Percentiles rank a stretch among this genome's conserved stretches.
Evolutionary conservation across 2,113 vertebrate genomes (phyloP).

Genomic region (Gnathonemus longibarbis): DNA sequence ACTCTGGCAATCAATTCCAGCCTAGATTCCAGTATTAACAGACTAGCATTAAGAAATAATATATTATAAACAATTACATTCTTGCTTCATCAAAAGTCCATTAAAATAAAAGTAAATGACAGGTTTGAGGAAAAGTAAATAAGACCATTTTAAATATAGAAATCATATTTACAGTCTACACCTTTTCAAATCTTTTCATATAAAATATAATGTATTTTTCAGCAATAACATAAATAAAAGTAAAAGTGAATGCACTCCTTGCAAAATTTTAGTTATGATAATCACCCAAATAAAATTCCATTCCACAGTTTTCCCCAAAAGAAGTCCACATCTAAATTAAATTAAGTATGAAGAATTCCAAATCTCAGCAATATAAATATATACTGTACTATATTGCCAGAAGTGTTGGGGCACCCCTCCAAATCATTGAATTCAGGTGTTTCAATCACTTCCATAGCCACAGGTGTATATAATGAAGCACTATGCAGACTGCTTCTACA

Average conservation of each 20-base stretch:
- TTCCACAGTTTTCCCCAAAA: background rate
- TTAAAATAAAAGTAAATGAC: background rate
- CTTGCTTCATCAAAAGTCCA: background rate
- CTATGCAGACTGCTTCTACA: no score
- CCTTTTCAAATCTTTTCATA: background rate
- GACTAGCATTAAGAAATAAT: background rate
- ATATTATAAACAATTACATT: background rate
- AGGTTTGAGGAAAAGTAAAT: background rate
- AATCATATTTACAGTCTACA: background rate
- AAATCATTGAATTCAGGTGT: no score
- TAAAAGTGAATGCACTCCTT: background rate
- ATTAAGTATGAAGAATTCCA: background rate
- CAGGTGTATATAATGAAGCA: background rate
- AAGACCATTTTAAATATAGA: background rate
- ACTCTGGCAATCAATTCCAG: background rate
- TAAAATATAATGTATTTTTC: background rate
- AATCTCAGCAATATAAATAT: background rate
- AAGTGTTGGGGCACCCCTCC: no score
- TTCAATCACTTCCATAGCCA: no score
- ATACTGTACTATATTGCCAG: background rate
- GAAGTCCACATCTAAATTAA: background rate
- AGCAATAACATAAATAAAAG: background rate
- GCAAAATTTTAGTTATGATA: background rate
- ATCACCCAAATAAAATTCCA: background rate
- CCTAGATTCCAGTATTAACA: background rate